A percentile compares a stretch with the other conserved stretches of the same genome.
These are phyloP conservation scores for rat (Rattus norvegicus) DNA, from an alignment of 2,113 vertebrate species.

Conservation along the genomic window GRCr8 NC_086028.1:90550501-90551000, in stretches of 20 bases:
- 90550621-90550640: not conserved
- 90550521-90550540: not conserved
- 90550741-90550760: fast-evolving
- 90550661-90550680: not conserved
- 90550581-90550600: not conserved
- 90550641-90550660: not conserved
- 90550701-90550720: not conserved
- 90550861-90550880: not conserved
- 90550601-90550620: not conserved
- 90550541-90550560: not conserved
- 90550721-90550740: fast-evolving
- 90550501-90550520: not conserved
- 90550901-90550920: not conserved
- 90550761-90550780: not conserved
- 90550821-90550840: not conserved
- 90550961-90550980: not conserved
- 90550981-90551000: not conserved
- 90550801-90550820: not conserved
- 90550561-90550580: not conserved
- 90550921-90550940: not conserved
- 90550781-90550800: not conserved
- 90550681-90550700: not conserved
- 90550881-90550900: not conserved
- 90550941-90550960: not conserved
- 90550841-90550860: not conserved